These are phyloP conservation scores for Amphiura filiformis DNA, from an alignment of 35 echinoderm and acorn worm genomes.

Conservation along the genomic window DNA sequence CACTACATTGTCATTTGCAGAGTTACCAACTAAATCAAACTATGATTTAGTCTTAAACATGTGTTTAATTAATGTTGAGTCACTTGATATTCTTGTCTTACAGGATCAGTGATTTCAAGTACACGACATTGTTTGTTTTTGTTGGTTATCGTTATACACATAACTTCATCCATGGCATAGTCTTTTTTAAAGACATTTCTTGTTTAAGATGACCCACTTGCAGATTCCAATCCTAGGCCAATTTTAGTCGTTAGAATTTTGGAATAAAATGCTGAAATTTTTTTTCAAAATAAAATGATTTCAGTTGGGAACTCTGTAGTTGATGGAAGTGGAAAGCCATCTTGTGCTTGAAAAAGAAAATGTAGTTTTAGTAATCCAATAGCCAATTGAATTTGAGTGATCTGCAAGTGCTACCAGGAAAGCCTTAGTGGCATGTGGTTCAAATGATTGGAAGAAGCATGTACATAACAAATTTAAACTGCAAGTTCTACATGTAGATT, in stretches of 20 bases:
- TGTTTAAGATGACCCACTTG: neutral
- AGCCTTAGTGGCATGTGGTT: too few relatives aligned
- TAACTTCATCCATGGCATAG: too few relatives aligned
- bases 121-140: neutral
- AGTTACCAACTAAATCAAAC: neutral
- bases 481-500: too few relatives aligned
- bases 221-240: neutral
- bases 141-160: too few relatives aligned
- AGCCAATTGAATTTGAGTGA: neutral
- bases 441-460: too few relatives aligned
- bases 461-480: too few relatives aligned
- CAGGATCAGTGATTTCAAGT: neutral
- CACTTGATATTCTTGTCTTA: neutral
- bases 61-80: neutral
- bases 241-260: neutral
- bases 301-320: neutral
- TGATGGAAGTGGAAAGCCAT: neutral
- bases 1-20: neutral
- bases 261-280: neutral
- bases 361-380: neutral
- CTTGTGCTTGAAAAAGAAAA: neutral
- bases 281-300: neutral
- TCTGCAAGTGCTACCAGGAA: conserved; percentile 1
- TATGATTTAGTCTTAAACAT: neutral
- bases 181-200: neutral